Evolutionary conservation across 2,888 invertebrate species (phyloP), one percentile per base, ranked within the genome.

Genomic region (Drosophila kanekoi): DNA sequence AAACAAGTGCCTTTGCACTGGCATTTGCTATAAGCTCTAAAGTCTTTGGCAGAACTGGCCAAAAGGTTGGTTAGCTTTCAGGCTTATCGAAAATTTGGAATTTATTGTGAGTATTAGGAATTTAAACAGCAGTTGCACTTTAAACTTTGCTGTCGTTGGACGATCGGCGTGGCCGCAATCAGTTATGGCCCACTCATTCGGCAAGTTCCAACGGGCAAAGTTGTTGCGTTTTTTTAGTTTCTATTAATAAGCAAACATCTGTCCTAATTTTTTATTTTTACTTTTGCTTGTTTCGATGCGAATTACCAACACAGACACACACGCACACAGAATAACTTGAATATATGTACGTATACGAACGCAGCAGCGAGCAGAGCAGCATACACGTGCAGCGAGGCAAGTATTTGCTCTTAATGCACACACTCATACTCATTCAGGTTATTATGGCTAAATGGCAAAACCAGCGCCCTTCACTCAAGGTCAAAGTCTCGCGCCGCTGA

Each of bases 391-490:
- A 53, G 23, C 37, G 35, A 37, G 57, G 43, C 57, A 58, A 72
- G 62, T 73, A 67, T 77, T 78, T 77, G 67, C 41, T 78, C 62
- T 75, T 62, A 62, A 18, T 62, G 66, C 66, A 77, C 54, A 59
- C n/a, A n/a, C n/a, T n/a, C n/a, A n/a, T n/a, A n/a, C 77, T 72
- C 58, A 77, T 57, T 68, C 60, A 43, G 53, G 14, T 81, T 79
- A 79, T 85, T 81, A 79, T 79, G 56, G 79, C 70, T 63, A 82
- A 82, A 87, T 79, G 82, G 82, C 81, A 85, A 64, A 58, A 63
- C 47, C 62, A 65, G 69, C 79, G 81, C 81, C 82, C 82, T 82
- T 82, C 87, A 76, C n/a, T 47, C 82, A 82, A 82, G 87, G 87
- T 82, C 86, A 87, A 54, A 72, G 63, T 65, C 66, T 44, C 40